Evolutionary conservation across 2,797 vertebrate genomes (phyloP), one percentile per base, ranked within the genome.

Genomic region (Strix occidentalis): DNA sequence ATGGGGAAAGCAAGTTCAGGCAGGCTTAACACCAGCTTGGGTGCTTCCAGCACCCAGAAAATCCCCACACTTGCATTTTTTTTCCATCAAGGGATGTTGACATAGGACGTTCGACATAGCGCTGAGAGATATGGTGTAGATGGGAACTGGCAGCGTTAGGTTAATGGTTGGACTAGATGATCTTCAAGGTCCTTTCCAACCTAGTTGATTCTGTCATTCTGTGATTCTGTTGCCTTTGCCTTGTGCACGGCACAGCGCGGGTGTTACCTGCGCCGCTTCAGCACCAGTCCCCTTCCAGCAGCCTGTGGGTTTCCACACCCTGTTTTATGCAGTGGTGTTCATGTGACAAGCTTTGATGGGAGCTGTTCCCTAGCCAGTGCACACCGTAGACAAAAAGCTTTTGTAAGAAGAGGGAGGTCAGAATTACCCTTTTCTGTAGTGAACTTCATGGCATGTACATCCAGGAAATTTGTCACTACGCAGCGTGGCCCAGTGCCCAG

Each of bases 211-310:
- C 37, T 37, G 37, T 37, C 9, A 37, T 37, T 37, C 37, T 37
- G 37, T 37, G 37, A 37, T 37, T 37, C 37, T 37, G 37, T 37
- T 26, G 57, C 39, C 81, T 79, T 60, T 64, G 65, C 65, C 51
- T 24, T 6, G 16, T 21, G 28, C 26, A 4, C 51, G 5, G 35
- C 6, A 4, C 56, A 56, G 51, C 35, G 6, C 0, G 1, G 50
- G 11, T 35, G 58, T 39, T 41, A 76, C 58, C 65, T 64, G 43
- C 9, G 0, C 46, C 4, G 13, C 41, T 26, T 1, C 28, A 48
- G 82, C 53, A 12, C n/a, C 6, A 3, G 4, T 18, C 23, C 48
- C 31, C 51, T 79, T 58, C 58, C 68, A 41, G 64, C 43, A 71
- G n/a, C 37, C 53, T 5, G 37, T 1, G 37, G 46, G 43, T 70